Evolutionary conservation across 1,140 invertebrate genomes (phyloP).

Genomic region (Habropoda laboriosa): DNA sequence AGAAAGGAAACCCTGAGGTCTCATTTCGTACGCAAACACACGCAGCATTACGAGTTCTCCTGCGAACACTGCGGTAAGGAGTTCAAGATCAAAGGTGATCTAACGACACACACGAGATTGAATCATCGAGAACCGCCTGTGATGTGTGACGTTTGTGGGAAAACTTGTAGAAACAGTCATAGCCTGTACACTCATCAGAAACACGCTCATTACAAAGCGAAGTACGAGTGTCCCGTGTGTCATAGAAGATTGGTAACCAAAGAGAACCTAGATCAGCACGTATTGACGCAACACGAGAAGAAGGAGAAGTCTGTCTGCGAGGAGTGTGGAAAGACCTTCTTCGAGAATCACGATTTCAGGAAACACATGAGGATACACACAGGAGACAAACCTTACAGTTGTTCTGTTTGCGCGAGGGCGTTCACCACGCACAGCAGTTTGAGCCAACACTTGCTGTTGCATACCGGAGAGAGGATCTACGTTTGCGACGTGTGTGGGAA

Average conservation of each 20-base stretch:
- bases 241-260: conserved; percentile 77
- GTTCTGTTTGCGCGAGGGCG: conserved; percentile 84
- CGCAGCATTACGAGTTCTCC: conserved; percentile 75
- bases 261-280: conserved; percentile 80
- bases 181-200: conserved; percentile 79
- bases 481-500: conserved; percentile 91
- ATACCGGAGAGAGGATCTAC: conserved; percentile 92
- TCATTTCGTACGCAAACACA: conserved; percentile 74
- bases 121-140: conserved; percentile 85
- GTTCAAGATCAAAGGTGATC: conserved; percentile 82
- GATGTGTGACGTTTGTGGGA: conserved; percentile 86
- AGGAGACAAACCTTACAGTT: conserved; percentile 83
- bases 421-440: conserved; percentile 78
- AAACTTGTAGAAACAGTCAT: conserved; percentile 80
- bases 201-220: conserved; percentile 79
- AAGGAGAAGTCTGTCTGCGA: conserved; percentile 81
- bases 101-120: conserved; percentile 85
- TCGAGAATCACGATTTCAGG: conserved; percentile 83
- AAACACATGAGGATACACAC: conserved; percentile 85
- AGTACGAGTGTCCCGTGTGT: conserved; percentile 77
- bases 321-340: conserved; percentile 83
- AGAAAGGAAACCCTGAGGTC: conserved; percentile 51
- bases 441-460: conserved; percentile 87
- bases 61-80: conserved; percentile 83
- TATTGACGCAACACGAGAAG: conserved; percentile 78